A percentile compares a stretch with the other conserved stretches of the same genome.
Evolutionary conservation across 2,888 invertebrate genomes (phyloP).

Genomic region (Fissipunctia ypsillon): DNA sequence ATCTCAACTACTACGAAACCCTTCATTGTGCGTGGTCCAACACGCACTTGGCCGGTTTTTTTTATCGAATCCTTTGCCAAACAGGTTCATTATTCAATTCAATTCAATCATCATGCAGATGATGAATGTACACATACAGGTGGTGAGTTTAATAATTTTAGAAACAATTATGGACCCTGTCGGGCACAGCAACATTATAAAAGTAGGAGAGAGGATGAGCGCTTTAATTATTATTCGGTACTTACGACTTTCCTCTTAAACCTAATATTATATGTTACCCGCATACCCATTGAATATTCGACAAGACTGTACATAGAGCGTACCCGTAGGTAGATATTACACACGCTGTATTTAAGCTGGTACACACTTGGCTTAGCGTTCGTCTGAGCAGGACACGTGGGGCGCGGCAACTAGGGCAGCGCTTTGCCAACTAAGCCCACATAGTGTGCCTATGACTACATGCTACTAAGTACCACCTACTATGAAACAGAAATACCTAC

Average conservation of each 20-base stretch:
- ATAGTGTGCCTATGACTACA: slow-evolving; percentile 18
- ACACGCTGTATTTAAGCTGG: slow-evolving; percentile 1
- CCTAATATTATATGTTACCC: neutral
- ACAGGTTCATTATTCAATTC: too few relatives aligned
- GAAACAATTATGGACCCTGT: too few relatives aligned
- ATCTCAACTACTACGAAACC: too few relatives aligned
- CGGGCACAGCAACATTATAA: too few relatives aligned
- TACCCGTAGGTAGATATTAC: neutral
- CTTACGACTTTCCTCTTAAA: neutral
- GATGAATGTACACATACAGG: too few relatives aligned
- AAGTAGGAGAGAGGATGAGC: too few relatives aligned
- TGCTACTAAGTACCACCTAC: neutral
- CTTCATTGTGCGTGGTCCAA: too few relatives aligned
- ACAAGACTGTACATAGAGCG: neutral
- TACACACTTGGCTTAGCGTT: slow-evolving; percentile 51
- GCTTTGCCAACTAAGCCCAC: slow-evolving; percentile 60
- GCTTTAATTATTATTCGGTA: too few relatives aligned
- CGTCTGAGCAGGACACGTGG: slow-evolving; percentile 48
- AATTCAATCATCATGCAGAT: too few relatives aligned
- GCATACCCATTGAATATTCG: slow-evolving; percentile 19
- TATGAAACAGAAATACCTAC: neutral
- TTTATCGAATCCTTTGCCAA: too few relatives aligned
- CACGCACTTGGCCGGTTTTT: too few relatives aligned
- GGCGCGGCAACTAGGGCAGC: slow-evolving; percentile 65
- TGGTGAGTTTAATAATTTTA: too few relatives aligned